Evolutionary conservation across 2,797 vertebrate genomes (phyloP), one percentile per base, ranked within the genome.

Genomic region (Scleropages formosus): DNA sequence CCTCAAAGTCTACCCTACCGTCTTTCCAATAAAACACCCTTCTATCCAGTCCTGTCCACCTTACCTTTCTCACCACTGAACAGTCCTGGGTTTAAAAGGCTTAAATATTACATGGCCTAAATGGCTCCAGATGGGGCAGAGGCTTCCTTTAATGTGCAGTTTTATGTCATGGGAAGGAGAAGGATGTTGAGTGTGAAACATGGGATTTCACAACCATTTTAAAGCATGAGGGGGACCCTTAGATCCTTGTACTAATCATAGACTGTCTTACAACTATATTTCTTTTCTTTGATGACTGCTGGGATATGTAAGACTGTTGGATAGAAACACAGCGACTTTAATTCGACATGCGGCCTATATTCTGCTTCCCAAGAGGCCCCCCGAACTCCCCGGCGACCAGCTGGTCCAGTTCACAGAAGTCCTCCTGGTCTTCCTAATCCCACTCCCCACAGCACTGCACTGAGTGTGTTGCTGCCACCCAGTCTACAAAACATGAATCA

Each of bases 401-500:
- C 87, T 85, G 82, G 84, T 87, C 85, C 85, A 84, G 82, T 89
- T 86, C 81, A 79, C 58, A 77, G 81, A 76, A 72, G 80, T 77
- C 79, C 82, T 83, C 81, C 87, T 84, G 75, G 82, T 78, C 78
- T 82, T 53, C 83, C 83, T 80, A 88, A 84, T 83, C 84, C 83
- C 81, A 80, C 80, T 81, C 87, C 83, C 78, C 84, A 78, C 79
- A 82, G 78, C 53, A 7, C 59, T 11, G 22, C 39, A 59, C 67
- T 61, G 39, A 7, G 16, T 20, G 15, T 56, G 26, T 53, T 4
- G 12, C 47, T 67, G 10, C 62, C 24, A 8, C 47, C 8, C 4
- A 53, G 46, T 20, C 47, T 75, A 79, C 66, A 79, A 85, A 84
- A 85, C 86, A 88, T 89, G 87, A 82, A 88, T 89, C 85, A 83